Percentiles rank a stretch among this genome's conserved stretches.
These are phyloP conservation scores for Drosophila kanekoi DNA, from an alignment of 2,888 invertebrate genomes.

Conservation along the genomic window DNA sequence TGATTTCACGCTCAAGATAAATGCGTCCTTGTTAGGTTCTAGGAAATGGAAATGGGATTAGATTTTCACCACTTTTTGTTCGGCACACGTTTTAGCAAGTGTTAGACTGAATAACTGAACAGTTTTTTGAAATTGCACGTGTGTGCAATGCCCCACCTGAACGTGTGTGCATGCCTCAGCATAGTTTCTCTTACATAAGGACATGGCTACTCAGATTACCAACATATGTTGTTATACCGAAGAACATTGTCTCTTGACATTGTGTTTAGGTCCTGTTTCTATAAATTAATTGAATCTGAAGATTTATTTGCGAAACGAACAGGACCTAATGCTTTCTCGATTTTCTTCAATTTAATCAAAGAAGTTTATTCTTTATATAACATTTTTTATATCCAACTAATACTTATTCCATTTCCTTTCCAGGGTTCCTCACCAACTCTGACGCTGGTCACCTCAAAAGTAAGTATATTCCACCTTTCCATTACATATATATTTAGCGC, in stretches of 20 bases:
- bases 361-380: neutral
- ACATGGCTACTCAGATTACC: constrained; percentile 17
- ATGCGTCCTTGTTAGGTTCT: constrained; percentile 47
- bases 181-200: neutral
- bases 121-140: constrained; percentile 34
- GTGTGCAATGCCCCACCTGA: constrained; percentile 19
- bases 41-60: constrained; percentile 55
- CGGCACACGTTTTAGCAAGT: constrained; percentile 58
- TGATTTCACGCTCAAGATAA: constrained; percentile 74
- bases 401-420: neutral
- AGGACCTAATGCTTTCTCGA: too few relatives aligned
- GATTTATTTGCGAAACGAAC: too few relatives aligned
- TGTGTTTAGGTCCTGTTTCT: constrained; percentile 3
- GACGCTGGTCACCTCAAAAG: constrained; percentile 92
- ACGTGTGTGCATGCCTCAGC: constrained; percentile 39
- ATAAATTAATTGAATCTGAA: neutral
- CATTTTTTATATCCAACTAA: neutral
- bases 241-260: constrained; percentile 11
- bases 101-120: constrained; percentile 23
- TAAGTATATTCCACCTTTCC: constrained; percentile 85
- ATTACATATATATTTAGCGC: constrained; percentile 1
- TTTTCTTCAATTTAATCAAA: too few relatives aligned
- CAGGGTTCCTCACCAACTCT: constrained; percentile 92
- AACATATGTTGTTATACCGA: neutral
- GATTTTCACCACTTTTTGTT: constrained; percentile 56